Percentiles rank a stretch among this genome's conserved stretches.
Conservation (phyloP, 1,140 invertebrate species). For the Drosophila teissieri region DNA sequence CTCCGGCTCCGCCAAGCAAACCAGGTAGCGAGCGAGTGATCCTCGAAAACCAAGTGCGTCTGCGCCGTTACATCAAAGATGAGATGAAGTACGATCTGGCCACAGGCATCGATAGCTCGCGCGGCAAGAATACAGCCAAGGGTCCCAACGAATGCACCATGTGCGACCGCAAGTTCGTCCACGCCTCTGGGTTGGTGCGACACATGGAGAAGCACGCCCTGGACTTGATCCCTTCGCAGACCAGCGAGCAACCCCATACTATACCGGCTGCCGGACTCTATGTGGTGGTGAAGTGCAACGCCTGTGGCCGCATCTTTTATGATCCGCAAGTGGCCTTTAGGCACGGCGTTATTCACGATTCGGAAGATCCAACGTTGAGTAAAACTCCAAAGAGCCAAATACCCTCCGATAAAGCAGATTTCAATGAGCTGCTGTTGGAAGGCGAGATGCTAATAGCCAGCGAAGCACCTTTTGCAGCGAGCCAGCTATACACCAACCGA, state of each 20-base stretch:
- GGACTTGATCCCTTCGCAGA: constrained; percentile 61
- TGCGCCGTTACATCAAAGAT: constrained; percentile 73
- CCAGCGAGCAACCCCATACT: constrained; percentile 14
- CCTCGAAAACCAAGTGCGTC: constrained; percentile 71
- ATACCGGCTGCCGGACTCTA: constrained; percentile 36
- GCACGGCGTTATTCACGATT: constrained; percentile 54
- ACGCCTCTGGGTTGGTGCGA: constrained; percentile 74
- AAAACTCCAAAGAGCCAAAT: neutral
- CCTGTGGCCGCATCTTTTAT: constrained; percentile 73
- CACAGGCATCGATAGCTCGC: constrained; percentile 32
- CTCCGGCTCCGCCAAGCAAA: constrained; percentile 7
- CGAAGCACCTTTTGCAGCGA: no score
- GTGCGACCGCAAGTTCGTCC: constrained; percentile 83
- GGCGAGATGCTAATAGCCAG: constrained; percentile 11
- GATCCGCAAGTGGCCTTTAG: constrained; percentile 47
- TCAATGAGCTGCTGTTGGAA: constrained; percentile 16
- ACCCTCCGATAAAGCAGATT: neutral
- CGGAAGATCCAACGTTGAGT: neutral
- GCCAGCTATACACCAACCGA: neutral
- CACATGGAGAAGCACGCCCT: constrained; percentile 83
- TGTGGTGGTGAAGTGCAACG: constrained; percentile 61
- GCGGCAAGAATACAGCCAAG: constrained; percentile 45
- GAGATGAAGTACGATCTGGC: constrained; percentile 75
- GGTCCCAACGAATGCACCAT: constrained; percentile 72
- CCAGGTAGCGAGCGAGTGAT: constrained; percentile 51